Evolutionary conservation across 2,797 vertebrate genomes (phyloP).

Genomic region (Leptodactylus fallax): DNA sequence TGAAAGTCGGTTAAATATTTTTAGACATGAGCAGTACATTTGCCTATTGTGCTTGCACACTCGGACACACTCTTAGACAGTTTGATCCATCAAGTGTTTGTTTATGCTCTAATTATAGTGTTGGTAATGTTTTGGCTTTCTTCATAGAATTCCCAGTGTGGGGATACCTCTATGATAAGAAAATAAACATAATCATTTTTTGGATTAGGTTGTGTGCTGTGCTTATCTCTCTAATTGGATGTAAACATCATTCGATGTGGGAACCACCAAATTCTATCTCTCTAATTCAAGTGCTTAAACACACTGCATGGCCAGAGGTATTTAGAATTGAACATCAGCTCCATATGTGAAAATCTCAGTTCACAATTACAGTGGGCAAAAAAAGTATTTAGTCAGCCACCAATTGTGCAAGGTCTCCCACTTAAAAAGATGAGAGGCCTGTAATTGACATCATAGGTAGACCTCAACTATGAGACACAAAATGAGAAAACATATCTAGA

Average conservation of each 20-base stretch:
- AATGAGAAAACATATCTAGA: no score
- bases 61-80: background rate
- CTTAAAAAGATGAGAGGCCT: no score
- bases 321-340: background rate
- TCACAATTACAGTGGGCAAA: no score
- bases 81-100: background rate
- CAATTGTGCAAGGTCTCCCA: no score
- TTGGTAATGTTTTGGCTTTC: background rate
- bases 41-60: no score
- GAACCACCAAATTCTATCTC: background rate
- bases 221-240: background rate
- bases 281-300: background rate
- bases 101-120: background rate
- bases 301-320: background rate
- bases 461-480: no score
- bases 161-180: background rate
- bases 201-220: background rate
- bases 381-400: no score
- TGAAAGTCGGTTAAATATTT: no score
- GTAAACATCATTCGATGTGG: background rate
- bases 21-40: no score
- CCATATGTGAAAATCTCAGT: no score
- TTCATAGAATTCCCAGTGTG: background rate
- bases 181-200: background rate
- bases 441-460: no score